Base-by-base conservation (phyloP, 64 coral and sea anemone genomes). In the Anthopleura sola region DNA sequence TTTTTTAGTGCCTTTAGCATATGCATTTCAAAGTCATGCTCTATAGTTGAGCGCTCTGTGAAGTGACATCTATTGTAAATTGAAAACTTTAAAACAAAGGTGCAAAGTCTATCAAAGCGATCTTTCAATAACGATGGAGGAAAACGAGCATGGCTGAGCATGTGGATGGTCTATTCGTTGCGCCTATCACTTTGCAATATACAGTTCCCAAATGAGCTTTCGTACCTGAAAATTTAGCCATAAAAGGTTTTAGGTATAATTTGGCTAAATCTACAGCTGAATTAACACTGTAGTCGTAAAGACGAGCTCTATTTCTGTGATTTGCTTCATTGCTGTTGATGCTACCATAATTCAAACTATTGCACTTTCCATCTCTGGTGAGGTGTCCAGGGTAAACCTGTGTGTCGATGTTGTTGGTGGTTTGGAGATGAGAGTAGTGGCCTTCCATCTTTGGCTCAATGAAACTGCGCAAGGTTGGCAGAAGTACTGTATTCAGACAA, bases 191-290 rank as follows among this genome's bases (percentile, higher is more conserved):
- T 24, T 62, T 62, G 58, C 24, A 62, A 44, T 6, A n/a, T n/a
- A n/a, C n/a, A 1, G 10, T 24, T 26, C 24, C 24, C 24, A 62
- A 24, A 20, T 53, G 50, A 53, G 14, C 11, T 53, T 53, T 62
- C 74, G 8, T 18, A 76, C 74, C 81, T 34, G 49, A 50, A 36
- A 83, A 83, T 36, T 83, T 26, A 21, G 81, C 81, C 81, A 83
- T 83, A 36, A 31, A 32, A 83, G 81, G 81, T 36, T 37, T 8
- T 11, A 76, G 8, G 37, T 76, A 76, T 15, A 76, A 39, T 32
- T 76, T 76, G 29, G 74, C 74, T 39, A 76, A 76, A 34, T 76
- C 74, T 19, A 76, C 74, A 36, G 29, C 32, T 38, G 74, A 76
- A 0, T 2, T 76, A 19, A 76, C 34, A 0, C 31, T 76, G 74